Evolutionary conservation across 2,113 vertebrate species (phyloP).

Genomic region (Caranx melampygus): DNA sequence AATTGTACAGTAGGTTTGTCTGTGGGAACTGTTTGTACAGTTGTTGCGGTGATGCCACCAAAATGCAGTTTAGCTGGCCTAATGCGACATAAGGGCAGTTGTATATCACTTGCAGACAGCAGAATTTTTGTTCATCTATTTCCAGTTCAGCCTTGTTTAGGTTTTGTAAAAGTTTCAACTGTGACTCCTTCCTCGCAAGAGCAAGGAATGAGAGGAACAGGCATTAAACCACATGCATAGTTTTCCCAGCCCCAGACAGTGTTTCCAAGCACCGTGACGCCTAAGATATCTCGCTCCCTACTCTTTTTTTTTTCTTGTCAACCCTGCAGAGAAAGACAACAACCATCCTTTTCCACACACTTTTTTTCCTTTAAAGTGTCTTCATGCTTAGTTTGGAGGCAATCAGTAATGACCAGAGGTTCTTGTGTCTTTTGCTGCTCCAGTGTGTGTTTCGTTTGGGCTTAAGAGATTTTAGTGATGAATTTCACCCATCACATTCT

Average conservation of each 20-base stretch:
- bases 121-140: conserved; percentile 5
- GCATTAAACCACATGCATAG: conserved; percentile 15
- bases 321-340: conserved; percentile 65
- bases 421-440: conserved; percentile 47
- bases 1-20: conserved; percentile 38
- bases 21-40: conserved; percentile 36
- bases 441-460: conserved; percentile 70
- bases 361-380: conserved; percentile 51
- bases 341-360: conserved; percentile 55
- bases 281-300: conserved; percentile 30
- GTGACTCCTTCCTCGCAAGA: conserved; percentile 18
- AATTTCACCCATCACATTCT: conserved; percentile 74
- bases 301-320: conserved; percentile 30
- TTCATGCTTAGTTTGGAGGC: conserved; percentile 51
- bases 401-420: conserved; percentile 61
- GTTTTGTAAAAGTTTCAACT: background rate
- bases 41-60: conserved; percentile 32
- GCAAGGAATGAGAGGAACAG: conserved; percentile 12
- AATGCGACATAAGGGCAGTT: conserved; percentile 47
- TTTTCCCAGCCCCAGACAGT: conserved; percentile 40
- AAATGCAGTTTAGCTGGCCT: conserved; percentile 44
- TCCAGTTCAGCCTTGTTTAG: background rate
- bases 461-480: conserved; percentile 68
- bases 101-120: conserved; percentile 41
- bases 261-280: conserved; percentile 54